Percentiles rank a stretch among this genome's conserved stretches.
Conservation (phyloP, 1,140 invertebrate genomes). For the Drosophila eugracilis region DNA sequence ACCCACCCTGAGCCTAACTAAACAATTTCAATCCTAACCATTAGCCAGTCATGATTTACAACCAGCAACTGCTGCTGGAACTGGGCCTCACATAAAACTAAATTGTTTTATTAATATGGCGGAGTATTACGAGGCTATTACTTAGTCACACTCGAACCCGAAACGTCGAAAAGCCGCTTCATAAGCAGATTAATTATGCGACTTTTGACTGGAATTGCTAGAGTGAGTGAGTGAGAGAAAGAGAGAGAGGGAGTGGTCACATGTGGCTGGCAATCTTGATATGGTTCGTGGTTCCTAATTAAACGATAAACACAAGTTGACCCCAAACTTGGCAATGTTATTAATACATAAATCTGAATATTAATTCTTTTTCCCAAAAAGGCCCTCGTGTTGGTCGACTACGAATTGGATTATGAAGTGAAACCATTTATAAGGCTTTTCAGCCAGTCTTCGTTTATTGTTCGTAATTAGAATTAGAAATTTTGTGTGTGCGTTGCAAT, state of each 20-base stretch:
- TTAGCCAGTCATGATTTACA: conserved; percentile 52
- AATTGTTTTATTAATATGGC: conserved; percentile 73
- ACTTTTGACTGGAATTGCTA: conserved; percentile 62
- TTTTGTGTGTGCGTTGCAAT: conserved; percentile 69
- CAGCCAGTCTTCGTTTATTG: conserved; percentile 69
- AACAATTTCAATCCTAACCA: conserved; percentile 12
- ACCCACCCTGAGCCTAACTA: background rate
- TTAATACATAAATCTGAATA: conserved; percentile 82
- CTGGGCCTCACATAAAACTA: conserved; percentile 50
- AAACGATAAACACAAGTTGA: conserved; percentile 78
- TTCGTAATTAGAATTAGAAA: conserved; percentile 79
- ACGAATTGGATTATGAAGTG: conserved; percentile 70
- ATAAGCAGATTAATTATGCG: conserved; percentile 80
- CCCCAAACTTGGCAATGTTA: conserved; percentile 62
- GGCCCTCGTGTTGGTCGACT: conserved; percentile 13
- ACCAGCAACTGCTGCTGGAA: conserved; percentile 45
- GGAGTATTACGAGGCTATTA: conserved; percentile 68
- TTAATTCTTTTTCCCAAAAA: conserved; percentile 61
- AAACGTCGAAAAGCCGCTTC: conserved; percentile 35
- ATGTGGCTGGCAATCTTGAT: conserved; percentile 58
- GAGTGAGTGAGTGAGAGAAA: no score
- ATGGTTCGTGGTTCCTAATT: conserved; percentile 61
- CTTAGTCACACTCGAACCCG: conserved; percentile 70
- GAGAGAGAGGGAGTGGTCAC: conserved; percentile 40
- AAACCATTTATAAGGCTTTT: conserved; percentile 62